Base-by-base conservation (phyloP, 2,888 invertebrate genomes). In the Hydriomena furcata region DNA sequence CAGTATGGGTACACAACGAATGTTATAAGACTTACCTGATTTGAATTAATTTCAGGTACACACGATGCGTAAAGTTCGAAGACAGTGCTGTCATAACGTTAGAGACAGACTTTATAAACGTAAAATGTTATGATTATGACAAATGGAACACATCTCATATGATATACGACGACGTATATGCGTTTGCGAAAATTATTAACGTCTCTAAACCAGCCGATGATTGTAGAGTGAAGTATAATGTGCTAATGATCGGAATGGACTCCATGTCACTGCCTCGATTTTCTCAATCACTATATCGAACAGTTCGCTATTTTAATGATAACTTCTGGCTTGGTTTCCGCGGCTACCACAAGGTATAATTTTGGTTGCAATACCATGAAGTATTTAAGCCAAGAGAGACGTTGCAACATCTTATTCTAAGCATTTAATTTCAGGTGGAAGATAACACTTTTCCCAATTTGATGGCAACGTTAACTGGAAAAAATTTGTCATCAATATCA, bases 371-470 rank as follows among this genome's bases (percentile, higher is more conserved):
- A 24, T 4, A n/a, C 7, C 7, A 40, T 21, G 17, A 17, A 3
- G 7, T 27, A 8, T 34, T 12, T 47, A 12, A 7, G 7, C 17
- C 12, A n/a, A 7, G 7, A 7, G 21, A 2, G 8, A 17, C 17
- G 40, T 24, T 30, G 13, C 34, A 41, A 24, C 24, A 10, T 41
- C 42, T 25, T n/a, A n/a, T n/a, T n/a, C n/a, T n/a, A n/a, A n/a
- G n/a, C n/a, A n/a, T n/a, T n/a, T n/a, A n/a, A n/a, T 75, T 76
- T 23, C 72, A 96, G 92, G 92, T 96, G 54, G 96, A 94, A 5
- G 97, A 97, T 70, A 98, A 98, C 68, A 98, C 97, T 0, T 96
- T 95, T 71, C 97, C 98, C 0, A 98, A 98, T 80, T 81, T 98
- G 38, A 94, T 97, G 92, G 96, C 97, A 0, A 91, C 95, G 32